Evolutionary conservation across 2,888 invertebrate species (phyloP), one percentile per base, ranked within the genome.

Genomic region (Melolontha melolontha): DNA sequence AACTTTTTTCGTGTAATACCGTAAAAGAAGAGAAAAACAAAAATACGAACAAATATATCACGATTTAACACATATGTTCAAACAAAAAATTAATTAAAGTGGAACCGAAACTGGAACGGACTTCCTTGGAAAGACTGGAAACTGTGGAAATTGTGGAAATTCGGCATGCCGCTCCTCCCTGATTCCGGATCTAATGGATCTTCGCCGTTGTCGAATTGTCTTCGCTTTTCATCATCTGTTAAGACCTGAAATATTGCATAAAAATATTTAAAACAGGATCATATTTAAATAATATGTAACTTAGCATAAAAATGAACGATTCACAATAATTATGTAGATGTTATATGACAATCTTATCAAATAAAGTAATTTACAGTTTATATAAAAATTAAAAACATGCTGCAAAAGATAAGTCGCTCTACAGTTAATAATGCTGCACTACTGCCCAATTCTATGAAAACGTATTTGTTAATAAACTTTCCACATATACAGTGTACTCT

Each of bases 111-210:
- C 84, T 96, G 95, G 90, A 96, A 97, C 83, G 94, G 94, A 80
- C 93, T 93, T 71, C 93, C 94, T 14, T 69, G 69, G 63, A 69
- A 69, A 39, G 62, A 50, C 81, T 83, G 83, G 74, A 82, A 83
- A 74, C 72, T 91, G 78, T 92, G 91, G 87, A 93, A 93, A 84
- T 91, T 90, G 76, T 93, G 91, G 86, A 95, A 95, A 78, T 94
- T 94, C 83, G 89, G 92, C 82, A 91, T 89, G 8, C 85, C 86
- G 44, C 86, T 85, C 74, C 84, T 86, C 14, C 88, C 88, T 5
- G 91, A 87, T 82, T 99, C 98, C 0, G 98, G 98, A 86, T 99
- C 98, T 65, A 99, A 86, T 0, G 99, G 99, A 88, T 99, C 99
- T 76, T 93, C 91, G 70, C 99, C 99, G 75, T 90, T 87, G 85